Evolutionary conservation across 2,888 invertebrate species (phyloP).

Genomic region (Folsomia manolachei): DNA sequence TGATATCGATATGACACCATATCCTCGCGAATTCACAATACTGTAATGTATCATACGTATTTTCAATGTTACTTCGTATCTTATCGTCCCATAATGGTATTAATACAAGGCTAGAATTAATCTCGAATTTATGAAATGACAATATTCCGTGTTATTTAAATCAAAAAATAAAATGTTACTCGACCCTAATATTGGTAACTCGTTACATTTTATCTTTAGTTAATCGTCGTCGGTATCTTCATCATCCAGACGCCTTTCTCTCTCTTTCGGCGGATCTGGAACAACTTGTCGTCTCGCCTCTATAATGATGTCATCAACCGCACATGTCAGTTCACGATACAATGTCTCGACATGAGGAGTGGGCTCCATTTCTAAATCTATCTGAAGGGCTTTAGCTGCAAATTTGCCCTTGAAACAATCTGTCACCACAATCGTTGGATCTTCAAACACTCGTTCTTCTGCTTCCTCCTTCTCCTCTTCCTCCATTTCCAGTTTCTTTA

Average conservation of each 20-base stretch:
- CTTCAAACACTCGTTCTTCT: neutral
- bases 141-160: too few relatives aligned
- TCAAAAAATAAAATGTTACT: too few relatives aligned
- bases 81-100: too few relatives aligned
- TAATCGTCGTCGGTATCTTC: conserved; percentile 27
- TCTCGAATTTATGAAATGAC: too few relatives aligned
- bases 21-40: too few relatives aligned
- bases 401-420: conserved; percentile 23
- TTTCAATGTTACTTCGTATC: too few relatives aligned
- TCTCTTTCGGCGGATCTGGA: neutral
- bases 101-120: too few relatives aligned
- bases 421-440: conserved; percentile 7
- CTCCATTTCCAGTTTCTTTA: neutral
- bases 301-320: conserved; percentile 26
- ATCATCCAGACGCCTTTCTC: conserved; percentile 21
- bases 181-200: too few relatives aligned
- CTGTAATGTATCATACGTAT: too few relatives aligned
- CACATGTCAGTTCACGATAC: conserved; percentile 16
- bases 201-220: too few relatives aligned
- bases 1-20: too few relatives aligned
- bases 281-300: conserved; percentile 16
- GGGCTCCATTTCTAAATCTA: conserved; percentile 27
- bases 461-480: neutral
- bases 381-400: conserved; percentile 35
- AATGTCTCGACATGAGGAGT: conserved; percentile 20